Percentiles rank a stretch among this genome's conserved stretches.
Evolutionary conservation across 2,113 vertebrate genomes (phyloP).

Genomic region (Craseonycteris thonglongyai): DNA sequence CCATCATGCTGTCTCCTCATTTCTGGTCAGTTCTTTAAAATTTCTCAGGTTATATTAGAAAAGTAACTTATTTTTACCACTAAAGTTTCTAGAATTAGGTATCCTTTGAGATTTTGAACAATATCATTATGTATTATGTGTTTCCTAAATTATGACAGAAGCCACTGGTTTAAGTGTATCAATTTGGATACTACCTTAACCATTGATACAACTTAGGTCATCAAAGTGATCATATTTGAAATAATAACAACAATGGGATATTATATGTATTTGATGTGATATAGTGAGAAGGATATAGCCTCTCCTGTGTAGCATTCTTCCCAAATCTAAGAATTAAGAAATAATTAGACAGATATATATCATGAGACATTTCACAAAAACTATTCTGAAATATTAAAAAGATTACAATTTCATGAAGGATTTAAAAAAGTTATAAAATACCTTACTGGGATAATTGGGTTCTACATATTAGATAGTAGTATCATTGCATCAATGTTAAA

Average conservation of each 20-base stretch:
- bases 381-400: not conserved
- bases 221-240: not conserved
- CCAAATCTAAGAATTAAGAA: not conserved
- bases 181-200: not conserved
- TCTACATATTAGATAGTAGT: not conserved
- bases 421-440: not conserved
- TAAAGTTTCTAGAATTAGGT: not conserved
- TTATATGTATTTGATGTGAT: not conserved
- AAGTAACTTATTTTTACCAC: not conserved
- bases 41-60: not conserved
- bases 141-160: not conserved
- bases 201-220: not conserved
- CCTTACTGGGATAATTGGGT: not conserved
- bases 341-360: not conserved
- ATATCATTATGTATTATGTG: not conserved
- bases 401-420: not conserved
- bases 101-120: not conserved
- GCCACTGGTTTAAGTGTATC: not conserved
- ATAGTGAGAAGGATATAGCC: not conserved
- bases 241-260: not conserved
- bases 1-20: not conserved
- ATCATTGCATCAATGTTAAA: not conserved
- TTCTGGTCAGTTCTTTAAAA: not conserved
- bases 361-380: not conserved
- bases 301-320: not conserved